phyloP scores from a whole-genome alignment of 2,797 vertebrate species.

The Vespertilio murinus region DNA sequence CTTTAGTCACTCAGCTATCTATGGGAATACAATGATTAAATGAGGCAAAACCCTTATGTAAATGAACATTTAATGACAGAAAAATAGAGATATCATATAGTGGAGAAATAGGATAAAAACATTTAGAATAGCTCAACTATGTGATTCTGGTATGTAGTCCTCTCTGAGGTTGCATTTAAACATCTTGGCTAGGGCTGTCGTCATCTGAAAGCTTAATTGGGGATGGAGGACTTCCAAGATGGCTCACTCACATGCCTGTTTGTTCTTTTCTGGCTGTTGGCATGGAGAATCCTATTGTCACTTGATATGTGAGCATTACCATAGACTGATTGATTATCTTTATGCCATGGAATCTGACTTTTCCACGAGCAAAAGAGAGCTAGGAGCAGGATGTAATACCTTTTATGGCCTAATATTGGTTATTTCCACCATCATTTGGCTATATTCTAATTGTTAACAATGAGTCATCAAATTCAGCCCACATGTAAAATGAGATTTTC shows the following conservation, averaged over 20 bases:
- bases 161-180: neutral
- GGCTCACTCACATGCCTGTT: neutral
- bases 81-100: neutral
- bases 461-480: neutral
- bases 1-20: neutral
- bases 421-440: neutral
- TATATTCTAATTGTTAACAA: neutral
- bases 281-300: neutral
- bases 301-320: neutral
- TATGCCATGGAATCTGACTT: neutral
- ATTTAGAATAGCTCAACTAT: neutral
- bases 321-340: neutral
- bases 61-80: too few species aligned
- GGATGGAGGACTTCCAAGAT: neutral
- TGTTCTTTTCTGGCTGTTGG: neutral
- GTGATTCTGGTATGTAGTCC: neutral
- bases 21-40: neutral
- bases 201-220: neutral
- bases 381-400: neutral
- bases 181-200: neutral
- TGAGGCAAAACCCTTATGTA: neutral
- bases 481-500: neutral
- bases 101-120: neutral
- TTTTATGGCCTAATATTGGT: neutral
- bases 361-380: neutral